Evolutionary conservation across 2,888 invertebrate species (phyloP).

Genomic region (Dryobota labecula): DNA sequence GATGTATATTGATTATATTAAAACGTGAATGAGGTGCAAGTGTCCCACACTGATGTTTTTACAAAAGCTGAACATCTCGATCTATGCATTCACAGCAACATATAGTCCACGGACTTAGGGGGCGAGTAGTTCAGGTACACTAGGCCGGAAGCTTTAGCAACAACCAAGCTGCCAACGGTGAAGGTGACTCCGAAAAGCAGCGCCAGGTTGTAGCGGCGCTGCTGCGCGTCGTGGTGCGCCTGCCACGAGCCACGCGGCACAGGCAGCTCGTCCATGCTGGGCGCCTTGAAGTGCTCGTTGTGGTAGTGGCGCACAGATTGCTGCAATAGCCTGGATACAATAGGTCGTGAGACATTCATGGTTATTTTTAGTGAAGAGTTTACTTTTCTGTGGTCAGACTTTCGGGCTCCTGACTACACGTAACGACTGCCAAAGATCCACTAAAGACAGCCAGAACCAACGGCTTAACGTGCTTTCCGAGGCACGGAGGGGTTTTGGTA

Average conservation of each 20-base stretch:
- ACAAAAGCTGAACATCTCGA: conserved; percentile 51
- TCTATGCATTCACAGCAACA: conserved; percentile 21
- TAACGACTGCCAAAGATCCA: too few species aligned
- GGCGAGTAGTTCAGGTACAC: conserved; percentile 92
- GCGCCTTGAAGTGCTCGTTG: conserved; percentile 80
- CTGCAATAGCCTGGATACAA: conserved; percentile 82
- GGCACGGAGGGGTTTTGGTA: too few species aligned
- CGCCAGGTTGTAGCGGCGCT: conserved; percentile 92
- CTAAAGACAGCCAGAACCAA: too few species aligned
- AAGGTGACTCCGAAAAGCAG: conserved; percentile 91
- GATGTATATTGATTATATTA: too few species aligned
- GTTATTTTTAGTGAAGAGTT: conserved; percentile 42
- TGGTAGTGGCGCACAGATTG: conserved; percentile 85
- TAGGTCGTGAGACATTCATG: conserved; percentile 81
- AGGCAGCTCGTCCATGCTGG: conserved; percentile 94
- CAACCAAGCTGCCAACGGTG: conserved; percentile 83
- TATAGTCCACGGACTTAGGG: conserved; percentile 91
- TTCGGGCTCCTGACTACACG: too few species aligned
- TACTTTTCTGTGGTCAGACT: too few species aligned
- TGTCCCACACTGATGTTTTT: conserved; percentile 19
- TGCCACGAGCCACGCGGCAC: conserved; percentile 95
- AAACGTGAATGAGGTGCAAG: conserved; percentile 3
- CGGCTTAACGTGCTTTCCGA: too few species aligned
- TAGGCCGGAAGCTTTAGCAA: conserved; percentile 91
- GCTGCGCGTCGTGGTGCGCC: conserved; percentile 91